These are phyloP conservation scores for Aurelia aurita DNA, from an alignment of 30 jellyfish, hydroid and myxozoan species.

Conservation along the genomic window DNA sequence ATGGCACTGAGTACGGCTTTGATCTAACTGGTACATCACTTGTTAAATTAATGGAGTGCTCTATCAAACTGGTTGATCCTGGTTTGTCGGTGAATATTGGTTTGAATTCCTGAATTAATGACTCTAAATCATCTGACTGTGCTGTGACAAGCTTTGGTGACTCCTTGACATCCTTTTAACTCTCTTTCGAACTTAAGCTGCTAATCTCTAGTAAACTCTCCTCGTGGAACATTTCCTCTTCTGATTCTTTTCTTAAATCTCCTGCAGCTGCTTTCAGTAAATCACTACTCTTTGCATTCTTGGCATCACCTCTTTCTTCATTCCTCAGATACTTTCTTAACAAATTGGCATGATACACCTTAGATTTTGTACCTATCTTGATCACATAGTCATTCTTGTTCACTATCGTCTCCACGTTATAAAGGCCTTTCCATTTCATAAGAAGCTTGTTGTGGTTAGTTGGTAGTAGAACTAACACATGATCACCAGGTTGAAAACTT, in stretches of 20 bases:
- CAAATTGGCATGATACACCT: slow-evolving; percentile 46
- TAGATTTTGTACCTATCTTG: slow-evolving; percentile 10
- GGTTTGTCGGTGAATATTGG: too few relatives aligned
- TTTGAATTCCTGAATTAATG: too few relatives aligned
- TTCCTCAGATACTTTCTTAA: slow-evolving; percentile 27
- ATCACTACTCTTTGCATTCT: slow-evolving; percentile 26
- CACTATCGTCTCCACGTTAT: too few relatives aligned
- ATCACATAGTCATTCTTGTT: too few relatives aligned
- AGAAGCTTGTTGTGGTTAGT: slow-evolving; percentile 63
- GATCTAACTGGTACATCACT: too few relatives aligned
- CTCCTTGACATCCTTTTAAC: slow-evolving; percentile 29
- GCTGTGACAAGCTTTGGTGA: slow-evolving; percentile 23
- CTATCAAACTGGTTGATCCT: slow-evolving; percentile 35
- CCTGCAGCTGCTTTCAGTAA: slow-evolving; percentile 45
- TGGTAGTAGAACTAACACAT: slow-evolving; percentile 53
- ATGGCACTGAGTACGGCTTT: slow-evolving; percentile 53
- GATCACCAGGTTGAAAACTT: too few relatives aligned
- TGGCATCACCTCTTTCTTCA: slow-evolving; percentile 10
- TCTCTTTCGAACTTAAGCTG: slow-evolving; percentile 22
- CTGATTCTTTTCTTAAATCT: slow-evolving; percentile 12
- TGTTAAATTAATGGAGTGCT: slow-evolving; percentile 39
- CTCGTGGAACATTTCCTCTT: slow-evolving; percentile 50
- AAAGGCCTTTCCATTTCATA: slow-evolving; percentile 76
- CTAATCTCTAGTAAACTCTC: slow-evolving; percentile 40
- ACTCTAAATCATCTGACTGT: too few relatives aligned